Base-by-base conservation (phyloP, 1,140 invertebrate species). In the Dendrolimus kikuchii region DNA sequence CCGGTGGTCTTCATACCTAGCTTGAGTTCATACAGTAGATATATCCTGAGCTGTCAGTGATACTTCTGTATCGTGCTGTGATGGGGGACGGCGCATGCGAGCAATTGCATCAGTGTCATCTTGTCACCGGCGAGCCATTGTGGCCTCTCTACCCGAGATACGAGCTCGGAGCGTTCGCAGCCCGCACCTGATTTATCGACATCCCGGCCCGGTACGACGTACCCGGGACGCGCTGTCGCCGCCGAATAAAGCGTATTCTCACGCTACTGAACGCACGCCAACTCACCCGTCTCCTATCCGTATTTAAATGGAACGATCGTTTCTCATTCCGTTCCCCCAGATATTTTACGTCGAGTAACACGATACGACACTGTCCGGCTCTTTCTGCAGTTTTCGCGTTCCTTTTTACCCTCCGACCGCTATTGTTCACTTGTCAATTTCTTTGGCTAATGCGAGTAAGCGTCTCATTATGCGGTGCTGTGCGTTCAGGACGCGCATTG, bases 341-440 rank as follows among this genome's bases (percentile, higher is more conserved):
- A 86, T 84, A 86, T 84, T 86, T 86, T 84, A 86, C 81, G 82
- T 83, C 79, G 73, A 70, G 83, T 86, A 86, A 86, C 81, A 84
- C 83, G 83, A 86, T 84, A 86, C 83, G 74, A 83, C 79, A 84
- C 83, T 83, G 83, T 83, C 81, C 83, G 83, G 81, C 79, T 77
- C 75, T 79, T 86, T 86, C 77, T 86, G 74, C 71, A 67, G 74
- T 82, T 82, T 77, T 81, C 77, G 68, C 72, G 59, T 67, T 80
- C 73, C 65, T 84, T 83, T 86, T 86, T 79, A 68, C 72, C 74
- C 69, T 74, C 68, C 66, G 64, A 61, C 72, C 72, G 75, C 81
- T 86, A 86, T 86, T 86, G 83, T 86, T 84, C 83, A 86, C 83
- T 84, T 84, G 83, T 86, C 83, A 86, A 86, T 86, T 86, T 83